phyloP scores from a whole-genome alignment of 2,113 vertebrate species.

The Gopherus evgoodei region DNA sequence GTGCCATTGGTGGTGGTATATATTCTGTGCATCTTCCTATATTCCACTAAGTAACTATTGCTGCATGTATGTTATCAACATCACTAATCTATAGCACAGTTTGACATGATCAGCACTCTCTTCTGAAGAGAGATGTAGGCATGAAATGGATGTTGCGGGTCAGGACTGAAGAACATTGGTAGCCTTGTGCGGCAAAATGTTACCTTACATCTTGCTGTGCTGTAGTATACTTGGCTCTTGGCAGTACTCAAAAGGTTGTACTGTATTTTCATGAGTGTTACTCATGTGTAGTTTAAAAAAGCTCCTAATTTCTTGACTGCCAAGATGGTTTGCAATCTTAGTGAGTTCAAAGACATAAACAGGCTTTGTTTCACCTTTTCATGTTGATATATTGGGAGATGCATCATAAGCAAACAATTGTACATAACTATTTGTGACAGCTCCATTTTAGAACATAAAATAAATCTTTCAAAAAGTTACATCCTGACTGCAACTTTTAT shows the following conservation, averaged over 20 bases:
- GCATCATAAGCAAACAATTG: background rate
- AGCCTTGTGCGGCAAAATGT: background rate
- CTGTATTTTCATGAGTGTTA: background rate
- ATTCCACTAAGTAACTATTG: background rate
- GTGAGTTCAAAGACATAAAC: background rate
- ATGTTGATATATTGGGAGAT: background rate
- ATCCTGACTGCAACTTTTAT: background rate
- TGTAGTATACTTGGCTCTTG: background rate
- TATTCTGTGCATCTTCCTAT: background rate
- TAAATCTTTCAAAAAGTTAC: background rate
- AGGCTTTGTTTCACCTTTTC: background rate
- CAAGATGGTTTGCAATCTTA: background rate
- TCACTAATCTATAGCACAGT: background rate
- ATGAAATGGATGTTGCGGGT: background rate
- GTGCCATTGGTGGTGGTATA: no score
- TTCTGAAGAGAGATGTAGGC: background rate
- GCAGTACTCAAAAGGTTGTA: background rate
- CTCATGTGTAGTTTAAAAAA: background rate
- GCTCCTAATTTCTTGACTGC: background rate
- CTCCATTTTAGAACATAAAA: background rate
- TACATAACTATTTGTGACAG: background rate
- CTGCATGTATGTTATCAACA: background rate
- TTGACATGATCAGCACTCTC: background rate
- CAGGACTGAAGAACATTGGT: background rate
- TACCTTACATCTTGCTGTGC: background rate